These are phyloP conservation scores for Xylocopa sonorina DNA, from an alignment of 1,140 invertebrate species.

Conservation along the genomic window DNA sequence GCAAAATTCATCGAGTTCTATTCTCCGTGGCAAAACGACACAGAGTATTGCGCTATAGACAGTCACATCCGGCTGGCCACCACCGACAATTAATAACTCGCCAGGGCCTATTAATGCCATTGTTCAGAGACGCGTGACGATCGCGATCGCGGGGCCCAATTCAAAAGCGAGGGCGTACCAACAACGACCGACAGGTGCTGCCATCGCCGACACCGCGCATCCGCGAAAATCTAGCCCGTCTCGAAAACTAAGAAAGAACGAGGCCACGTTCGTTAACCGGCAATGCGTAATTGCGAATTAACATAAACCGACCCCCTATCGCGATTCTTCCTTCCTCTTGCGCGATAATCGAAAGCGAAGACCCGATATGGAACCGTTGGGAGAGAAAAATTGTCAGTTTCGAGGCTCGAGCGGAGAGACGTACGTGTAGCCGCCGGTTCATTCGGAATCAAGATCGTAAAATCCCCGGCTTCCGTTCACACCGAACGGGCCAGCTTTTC, in stretches of 20 bases:
- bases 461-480: conserved; percentile 79
- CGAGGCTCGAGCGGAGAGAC: conserved; percentile 44
- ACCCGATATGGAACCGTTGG: too few species aligned
- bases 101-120: conserved; percentile 81
- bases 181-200: conserved; percentile 77
- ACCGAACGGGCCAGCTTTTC: conserved; percentile 61
- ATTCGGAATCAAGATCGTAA: conserved; percentile 68
- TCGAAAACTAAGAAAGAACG: not conserved
- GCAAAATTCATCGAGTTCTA: too few species aligned
- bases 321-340: conserved; percentile 39
- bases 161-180: conserved; percentile 51
- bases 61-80: conserved; percentile 81
- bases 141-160: conserved; percentile 49
- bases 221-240: conserved; percentile 57
- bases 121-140: conserved; percentile 82
- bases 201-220: conserved; percentile 76
- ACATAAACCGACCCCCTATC: conserved; percentile 23
- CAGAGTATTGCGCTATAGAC: conserved; percentile 78
- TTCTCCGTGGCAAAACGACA: conserved; percentile 60
- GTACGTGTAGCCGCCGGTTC: conserved; percentile 42
- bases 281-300: conserved; percentile 31
- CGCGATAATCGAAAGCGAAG: conserved; percentile 14
- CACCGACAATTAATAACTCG: conserved; percentile 81
- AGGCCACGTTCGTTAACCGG: not conserved
- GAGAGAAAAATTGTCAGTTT: too few species aligned